Evolutionary conservation across 1,140 invertebrate genomes (phyloP).

Genomic region (Limonius californicus): DNA sequence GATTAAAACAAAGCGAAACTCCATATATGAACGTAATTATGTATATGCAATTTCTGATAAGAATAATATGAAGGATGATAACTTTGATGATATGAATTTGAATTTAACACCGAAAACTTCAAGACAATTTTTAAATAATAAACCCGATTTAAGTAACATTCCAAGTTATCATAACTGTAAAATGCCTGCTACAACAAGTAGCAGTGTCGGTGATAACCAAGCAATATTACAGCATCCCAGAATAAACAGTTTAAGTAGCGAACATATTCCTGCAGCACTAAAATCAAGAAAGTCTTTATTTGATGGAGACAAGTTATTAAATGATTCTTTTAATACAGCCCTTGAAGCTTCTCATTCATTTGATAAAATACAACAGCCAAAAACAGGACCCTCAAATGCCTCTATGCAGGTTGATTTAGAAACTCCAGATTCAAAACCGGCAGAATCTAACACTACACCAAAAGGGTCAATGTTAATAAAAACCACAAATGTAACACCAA

Average conservation of each 20-base stretch:
- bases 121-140: too few species aligned
- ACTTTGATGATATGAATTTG: neutral
- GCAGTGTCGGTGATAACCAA: too few species aligned
- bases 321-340: neutral
- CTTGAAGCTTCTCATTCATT: neutral
- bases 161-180: too few species aligned
- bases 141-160: too few species aligned
- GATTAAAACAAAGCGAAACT: neutral
- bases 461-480: slow-evolving; percentile 46
- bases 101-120: neutral
- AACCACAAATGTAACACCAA: slow-evolving; percentile 52
- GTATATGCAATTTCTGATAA: too few species aligned
- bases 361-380: too few species aligned
- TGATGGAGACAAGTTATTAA: neutral
- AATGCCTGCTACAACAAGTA: too few species aligned
- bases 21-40: neutral
- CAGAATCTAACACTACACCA: slow-evolving; percentile 34
- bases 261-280: neutral
- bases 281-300: slow-evolving; percentile 5
- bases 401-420: too few species aligned
- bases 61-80: too few species aligned
- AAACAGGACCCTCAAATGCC: too few species aligned
- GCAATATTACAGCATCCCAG: too few species aligned
- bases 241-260: too few species aligned
- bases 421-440: slow-evolving; percentile 27